Base-by-base conservation (phyloP, 2,888 invertebrate species). In the Cryptus armator region DNA sequence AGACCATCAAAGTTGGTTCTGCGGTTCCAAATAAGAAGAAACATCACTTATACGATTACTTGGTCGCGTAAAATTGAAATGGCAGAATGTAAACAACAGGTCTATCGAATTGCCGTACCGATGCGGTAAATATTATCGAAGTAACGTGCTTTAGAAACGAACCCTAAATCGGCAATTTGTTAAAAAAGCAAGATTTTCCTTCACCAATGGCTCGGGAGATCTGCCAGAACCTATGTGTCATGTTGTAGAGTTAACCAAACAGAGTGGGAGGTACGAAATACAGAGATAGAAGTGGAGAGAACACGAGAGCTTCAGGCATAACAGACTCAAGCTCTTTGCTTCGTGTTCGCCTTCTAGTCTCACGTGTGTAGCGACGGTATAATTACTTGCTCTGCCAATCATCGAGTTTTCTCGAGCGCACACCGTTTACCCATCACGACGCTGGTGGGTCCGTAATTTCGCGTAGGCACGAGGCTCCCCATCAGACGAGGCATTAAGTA, bases 401-500 rank as follows among this genome's bases (percentile, higher is more conserved):
- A 80, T 80, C 67, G 66, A 59, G 80, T 67, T 67, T 59, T 59
- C 56, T 56, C 53, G 29, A 67, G 71, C 37, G 44, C 79, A 10
- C 53, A 46, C 9, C 43, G 16, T 66, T 71, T 71, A 66, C 44
- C 43, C 46, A 59, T 29, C 53, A 9, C 43, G 66, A 72, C 66
- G 51, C 64, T 37, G 24, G n/a, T 53, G 37, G 67, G 64, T 51
- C 24, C 32, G 59, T 59, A 59, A 59, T 59, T 59, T 32, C 14
- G 59, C 14, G 29, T 29, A 59, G 59, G 24, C 46, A 32, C 51
- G 62, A 62, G 62, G 16, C 19, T 19, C 3, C n/a, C 51, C 37
- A 16, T 62, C 32, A 10, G 37, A 51, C 51, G 71, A 51, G 32
- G 29, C 19, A 59, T 59, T 56, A 44, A 70, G 77, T 59, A 78